These are phyloP conservation scores for Orestias chungarensis DNA, from an alignment of 2,797 vertebrate species.

Conservation along the genomic window DNA sequence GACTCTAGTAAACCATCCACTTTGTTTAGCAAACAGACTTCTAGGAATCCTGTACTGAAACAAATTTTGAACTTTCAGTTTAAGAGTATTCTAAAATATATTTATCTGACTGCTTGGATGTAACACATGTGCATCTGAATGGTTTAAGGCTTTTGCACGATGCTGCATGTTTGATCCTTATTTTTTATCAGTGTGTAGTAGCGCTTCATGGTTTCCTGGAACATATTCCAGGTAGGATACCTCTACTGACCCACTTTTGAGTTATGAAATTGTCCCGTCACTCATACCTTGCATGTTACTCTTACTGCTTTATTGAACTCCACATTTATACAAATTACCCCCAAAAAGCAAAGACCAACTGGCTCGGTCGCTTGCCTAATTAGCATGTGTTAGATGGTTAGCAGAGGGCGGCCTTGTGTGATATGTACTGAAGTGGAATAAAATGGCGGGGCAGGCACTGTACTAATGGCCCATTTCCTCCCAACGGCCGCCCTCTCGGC, in stretches of 20 bases:
- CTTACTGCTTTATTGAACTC: conserved; percentile 9
- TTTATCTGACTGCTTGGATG: not conserved
- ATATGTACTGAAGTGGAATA: conserved; percentile 78
- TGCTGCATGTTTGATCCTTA: too few relatives aligned
- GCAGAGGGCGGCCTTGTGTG: conserved; percentile 71
- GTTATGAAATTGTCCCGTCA: conserved; percentile 1
- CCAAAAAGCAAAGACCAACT: conserved; percentile 52
- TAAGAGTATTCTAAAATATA: not conserved
- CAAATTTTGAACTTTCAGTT: not conserved
- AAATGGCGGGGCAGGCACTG: conserved; percentile 73
- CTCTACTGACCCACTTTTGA: conserved; percentile 16
- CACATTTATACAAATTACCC: conserved; percentile 41
- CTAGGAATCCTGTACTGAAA: not conserved
- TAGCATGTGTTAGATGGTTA: conserved; percentile 77
- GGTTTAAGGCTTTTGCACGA: not conserved
- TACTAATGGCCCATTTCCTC: conserved; percentile 79
- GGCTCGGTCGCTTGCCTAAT: conserved; percentile 73
- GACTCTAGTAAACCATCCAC: not conserved
- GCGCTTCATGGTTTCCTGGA: not conserved
- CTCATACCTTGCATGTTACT: conserved; percentile 12
- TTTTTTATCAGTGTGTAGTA: too few relatives aligned
- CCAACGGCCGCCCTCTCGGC: conserved; percentile 61
- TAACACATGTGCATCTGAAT: not conserved
- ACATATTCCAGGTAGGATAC: not conserved
- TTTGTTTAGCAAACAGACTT: not conserved